phyloP scores from a whole-genome alignment of 2,888 invertebrate genomes.

The Subacronicta megacephala region DNA sequence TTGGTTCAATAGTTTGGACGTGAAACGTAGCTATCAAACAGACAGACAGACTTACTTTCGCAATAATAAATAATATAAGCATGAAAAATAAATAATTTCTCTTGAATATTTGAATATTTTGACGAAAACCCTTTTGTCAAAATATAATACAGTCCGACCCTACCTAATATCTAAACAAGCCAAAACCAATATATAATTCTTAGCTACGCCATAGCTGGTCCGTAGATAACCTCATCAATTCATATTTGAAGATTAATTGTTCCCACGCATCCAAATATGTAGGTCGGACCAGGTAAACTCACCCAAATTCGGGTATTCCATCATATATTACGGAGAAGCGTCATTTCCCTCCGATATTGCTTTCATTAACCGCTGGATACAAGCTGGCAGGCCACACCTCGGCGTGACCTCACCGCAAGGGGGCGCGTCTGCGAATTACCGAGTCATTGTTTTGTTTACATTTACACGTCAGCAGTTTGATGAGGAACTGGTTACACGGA shows the following conservation, averaged over 20 bases:
- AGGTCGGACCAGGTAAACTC: conserved; percentile 48
- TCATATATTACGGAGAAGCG: conserved; percentile 54
- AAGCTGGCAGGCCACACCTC: conserved; percentile 72
- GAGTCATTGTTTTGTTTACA: conserved; percentile 88
- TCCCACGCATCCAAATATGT: conserved; percentile 48
- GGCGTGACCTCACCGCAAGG: conserved; percentile 75
- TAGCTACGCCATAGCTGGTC: conserved; percentile 20
- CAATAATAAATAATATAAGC: too few species aligned
- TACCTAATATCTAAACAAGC: neutral
- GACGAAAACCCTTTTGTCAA: too few species aligned
- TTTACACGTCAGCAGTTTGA: conserved; percentile 87
- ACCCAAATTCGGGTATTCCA: conserved; percentile 40
- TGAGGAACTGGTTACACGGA: conserved; percentile 65
- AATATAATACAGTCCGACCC: too few species aligned
- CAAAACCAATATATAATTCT: conserved; percentile 10
- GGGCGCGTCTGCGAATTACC: conserved; percentile 77
- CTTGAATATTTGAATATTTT: too few species aligned
- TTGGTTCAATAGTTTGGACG: too few species aligned
- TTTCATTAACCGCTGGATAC: conserved; percentile 64
- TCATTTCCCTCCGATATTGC: conserved; percentile 58
- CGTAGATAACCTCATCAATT: conserved; percentile 43
- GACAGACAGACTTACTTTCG: too few species aligned
- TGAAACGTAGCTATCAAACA: too few species aligned
- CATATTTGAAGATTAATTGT: conserved; percentile 52
- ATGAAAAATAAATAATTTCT: too few species aligned